phyloP scores from a whole-genome alignment of 30 jellyfish, hydroid and myxozoan species.

The Chrysaora quinquecirrha region DNA sequence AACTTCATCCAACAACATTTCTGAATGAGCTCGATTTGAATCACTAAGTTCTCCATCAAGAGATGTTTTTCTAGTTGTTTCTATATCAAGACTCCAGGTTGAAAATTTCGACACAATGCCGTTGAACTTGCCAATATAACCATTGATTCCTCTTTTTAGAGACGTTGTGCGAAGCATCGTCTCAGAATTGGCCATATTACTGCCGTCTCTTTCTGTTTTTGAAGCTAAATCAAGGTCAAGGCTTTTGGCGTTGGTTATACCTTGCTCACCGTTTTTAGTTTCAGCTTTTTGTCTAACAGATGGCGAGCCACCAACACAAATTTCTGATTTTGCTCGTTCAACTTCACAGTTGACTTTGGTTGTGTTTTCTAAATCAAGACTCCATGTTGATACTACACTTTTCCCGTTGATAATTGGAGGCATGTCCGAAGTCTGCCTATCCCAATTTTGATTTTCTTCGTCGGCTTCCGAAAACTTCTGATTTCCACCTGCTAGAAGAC shows the following conservation, averaged over 20 bases:
- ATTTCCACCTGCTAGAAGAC: slow-evolving; percentile 56
- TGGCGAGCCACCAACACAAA: slow-evolving; percentile 59
- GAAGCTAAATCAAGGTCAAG: slow-evolving; percentile 52
- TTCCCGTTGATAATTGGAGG: slow-evolving; percentile 9
- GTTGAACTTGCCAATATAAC: slow-evolving; percentile 54
- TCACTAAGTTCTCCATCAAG: slow-evolving; percentile 45
- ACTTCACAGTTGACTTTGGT: slow-evolving; percentile 26
- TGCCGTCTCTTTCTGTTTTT: not conserved
- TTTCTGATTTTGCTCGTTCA: slow-evolving; percentile 52
- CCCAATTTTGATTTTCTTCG: slow-evolving; percentile 51
- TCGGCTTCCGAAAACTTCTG: slow-evolving; percentile 14
- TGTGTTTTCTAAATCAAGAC: slow-evolving; percentile 38
- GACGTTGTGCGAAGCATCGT: not conserved
- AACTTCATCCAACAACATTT: slow-evolving; percentile 20
- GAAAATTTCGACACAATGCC: slow-evolving; percentile 71
- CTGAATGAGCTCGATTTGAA: slow-evolving; percentile 54
- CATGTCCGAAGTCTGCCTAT: slow-evolving; percentile 20
- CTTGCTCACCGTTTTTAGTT: slow-evolving; percentile 19
- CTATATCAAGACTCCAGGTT: slow-evolving; percentile 73
- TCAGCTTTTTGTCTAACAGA: slow-evolving; percentile 9
- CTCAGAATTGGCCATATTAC: slow-evolving; percentile 5
- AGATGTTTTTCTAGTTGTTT: slow-evolving; percentile 37
- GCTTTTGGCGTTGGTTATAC: slow-evolving; percentile 59
- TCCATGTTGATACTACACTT: slow-evolving; percentile 52
- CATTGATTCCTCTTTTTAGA: slow-evolving; percentile 50